Base-by-base conservation (phyloP, 2,888 invertebrate genomes). In the Ormyrus thymus region DNA sequence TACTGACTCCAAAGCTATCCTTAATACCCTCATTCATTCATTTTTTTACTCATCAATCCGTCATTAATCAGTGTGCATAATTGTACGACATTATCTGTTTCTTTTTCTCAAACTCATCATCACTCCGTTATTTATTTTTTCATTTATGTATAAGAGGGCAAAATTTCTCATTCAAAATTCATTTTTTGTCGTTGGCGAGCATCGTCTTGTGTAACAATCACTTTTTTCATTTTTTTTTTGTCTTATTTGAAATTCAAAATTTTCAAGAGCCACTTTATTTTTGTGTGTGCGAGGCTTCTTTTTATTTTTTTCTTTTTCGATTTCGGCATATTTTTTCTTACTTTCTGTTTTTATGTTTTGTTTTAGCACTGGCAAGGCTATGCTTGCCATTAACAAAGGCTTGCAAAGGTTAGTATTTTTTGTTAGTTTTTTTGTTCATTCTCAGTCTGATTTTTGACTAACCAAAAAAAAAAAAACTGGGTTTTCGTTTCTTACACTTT, bases 311-410 rank as follows among this genome's bases (percentile, higher is more conserved):
- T 81, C 83, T 85, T 82, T 11, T 81, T 81, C 85, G 86, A 85
- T 58, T 50, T 58, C 74, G 80, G 73, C 81, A 86, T 85, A 86
- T 89, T 85, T 87, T 86, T 86, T 89, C 88, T 89, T 89, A 89
- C 85, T 87, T 89, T 88, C 85, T 91, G 91, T 90, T 91, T 91
- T 91, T 91, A 90, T 91, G 90, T 92, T 92, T 92, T 92, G 91
- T 92, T 93, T 92, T 93, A 93, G 93, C 93, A 92, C 95, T 92
- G 95, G 95, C 91, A 95, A 95, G 92, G 94, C 95, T 89, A 93
- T 95, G 91, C 94, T 95, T 91, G 95, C 95, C 91, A 95, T 95
- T 92, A 95, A 95, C 93, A 95, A 95, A 93, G 95, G 95, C 91
- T 93, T 95, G 90, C 95, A 95, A 92, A 93, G 95, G 93, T 93